Evolutionary conservation across 2,797 vertebrate species (phyloP).

Genomic region (Anguilla pacifica): DNA sequence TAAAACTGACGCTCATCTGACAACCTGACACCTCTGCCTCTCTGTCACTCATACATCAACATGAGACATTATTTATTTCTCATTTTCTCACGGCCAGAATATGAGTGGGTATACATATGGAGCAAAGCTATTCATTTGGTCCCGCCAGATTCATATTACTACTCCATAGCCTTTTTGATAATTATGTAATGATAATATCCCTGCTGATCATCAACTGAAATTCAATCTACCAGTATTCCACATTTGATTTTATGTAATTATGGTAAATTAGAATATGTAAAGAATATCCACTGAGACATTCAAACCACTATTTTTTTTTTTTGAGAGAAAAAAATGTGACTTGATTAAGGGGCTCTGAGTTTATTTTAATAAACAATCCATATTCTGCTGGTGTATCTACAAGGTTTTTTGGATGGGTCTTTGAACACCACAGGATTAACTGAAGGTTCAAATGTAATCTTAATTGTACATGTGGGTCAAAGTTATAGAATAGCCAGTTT

Average conservation of each 20-base stretch:
- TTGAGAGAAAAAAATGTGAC: not conserved
- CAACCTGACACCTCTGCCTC: not conserved
- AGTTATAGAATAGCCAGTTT: too few relatives aligned
- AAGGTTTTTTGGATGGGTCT: too few relatives aligned
- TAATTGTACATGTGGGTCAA: too few relatives aligned
- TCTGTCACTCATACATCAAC: not conserved
- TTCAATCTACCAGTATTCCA: not conserved
- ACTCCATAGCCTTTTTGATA: not conserved
- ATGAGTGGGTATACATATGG: not conserved
- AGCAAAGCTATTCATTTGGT: not conserved
- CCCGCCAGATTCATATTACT: not conserved
- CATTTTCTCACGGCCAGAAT: not conserved
- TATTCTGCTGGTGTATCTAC: too few relatives aligned
- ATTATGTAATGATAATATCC: constrained; percentile 9
- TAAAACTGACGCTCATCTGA: not conserved
- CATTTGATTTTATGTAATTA: constrained; percentile 6
- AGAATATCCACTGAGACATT: not conserved
- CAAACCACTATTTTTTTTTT: not conserved
- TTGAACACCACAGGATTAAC: too few relatives aligned
- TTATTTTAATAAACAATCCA: too few relatives aligned
- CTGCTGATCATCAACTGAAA: not conserved
- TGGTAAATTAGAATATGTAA: constrained; percentile 1
- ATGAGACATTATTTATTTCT: not conserved
- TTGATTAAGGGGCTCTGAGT: not conserved
- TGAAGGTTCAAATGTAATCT: too few relatives aligned